Conservation (phyloP, 30 jellyfish, hydroid and myxozoan species). For the Nemopilema nomurai region DNA sequence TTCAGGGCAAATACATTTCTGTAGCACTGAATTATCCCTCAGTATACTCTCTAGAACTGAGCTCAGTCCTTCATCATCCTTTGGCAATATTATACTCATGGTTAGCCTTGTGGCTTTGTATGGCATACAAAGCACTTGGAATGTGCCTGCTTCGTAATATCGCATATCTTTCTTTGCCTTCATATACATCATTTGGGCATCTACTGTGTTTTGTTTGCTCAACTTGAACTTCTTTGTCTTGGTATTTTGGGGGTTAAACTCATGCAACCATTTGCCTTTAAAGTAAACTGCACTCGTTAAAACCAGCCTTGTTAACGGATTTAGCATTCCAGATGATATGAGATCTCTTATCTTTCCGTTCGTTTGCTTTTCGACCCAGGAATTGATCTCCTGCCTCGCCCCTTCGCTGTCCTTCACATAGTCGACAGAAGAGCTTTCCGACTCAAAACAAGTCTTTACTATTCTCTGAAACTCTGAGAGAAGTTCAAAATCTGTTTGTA, state of each 20-base stretch:
- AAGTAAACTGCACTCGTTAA: conserved; percentile 85
- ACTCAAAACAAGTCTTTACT: background rate
- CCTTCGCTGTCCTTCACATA: background rate
- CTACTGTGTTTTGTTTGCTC: background rate
- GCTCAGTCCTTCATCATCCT: conserved; percentile 29
- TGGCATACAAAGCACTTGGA: conserved; percentile 70
- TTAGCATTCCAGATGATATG: conserved; percentile 43
- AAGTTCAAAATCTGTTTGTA: background rate
- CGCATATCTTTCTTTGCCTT: conserved; percentile 40
- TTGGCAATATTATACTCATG: conserved; percentile 83
- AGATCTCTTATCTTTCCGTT: conserved; percentile 65
- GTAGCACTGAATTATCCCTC: background rate
- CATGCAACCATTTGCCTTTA: conserved; percentile 79
- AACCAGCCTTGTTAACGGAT: conserved; percentile 68
- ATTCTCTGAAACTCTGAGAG: background rate
- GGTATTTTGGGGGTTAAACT: conserved; percentile 41
- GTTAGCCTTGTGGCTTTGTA: conserved; percentile 65
- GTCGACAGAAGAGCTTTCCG: conserved; percentile 15
- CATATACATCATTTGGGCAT: conserved; percentile 11
- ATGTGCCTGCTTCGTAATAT: conserved; percentile 27
- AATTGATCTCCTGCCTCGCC: background rate
- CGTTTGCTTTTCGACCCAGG: conserved; percentile 51
- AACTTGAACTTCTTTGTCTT: background rate
- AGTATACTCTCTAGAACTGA: conserved; percentile 12
- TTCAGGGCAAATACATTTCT: conserved; percentile 3